Conservation (phyloP, 2,113 vertebrate species). For the Pelvicachromis taeniatus region DNA sequence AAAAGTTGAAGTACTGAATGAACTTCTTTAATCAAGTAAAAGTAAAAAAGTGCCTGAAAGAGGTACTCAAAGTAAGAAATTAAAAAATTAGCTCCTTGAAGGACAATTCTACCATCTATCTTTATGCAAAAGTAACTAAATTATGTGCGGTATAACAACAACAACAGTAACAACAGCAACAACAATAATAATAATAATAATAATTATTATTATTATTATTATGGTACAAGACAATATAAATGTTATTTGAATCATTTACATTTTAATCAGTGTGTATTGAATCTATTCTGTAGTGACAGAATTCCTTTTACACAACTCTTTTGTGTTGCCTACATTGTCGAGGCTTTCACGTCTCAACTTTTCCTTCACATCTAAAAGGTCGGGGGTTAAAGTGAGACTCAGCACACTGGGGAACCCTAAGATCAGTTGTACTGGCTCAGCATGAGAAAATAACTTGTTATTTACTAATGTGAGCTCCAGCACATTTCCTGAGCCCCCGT, state of each 20-base stretch:
- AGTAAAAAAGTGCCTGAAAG: neutral
- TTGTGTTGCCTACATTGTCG: neutral
- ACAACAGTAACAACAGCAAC: too few species aligned
- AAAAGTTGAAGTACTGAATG: neutral
- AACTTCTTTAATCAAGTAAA: neutral
- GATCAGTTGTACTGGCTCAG: neutral
- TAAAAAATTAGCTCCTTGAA: neutral
- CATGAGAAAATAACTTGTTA: neutral
- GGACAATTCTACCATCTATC: neutral
- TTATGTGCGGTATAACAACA: neutral
- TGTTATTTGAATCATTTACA: neutral
- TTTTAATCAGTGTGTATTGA: too few species aligned
- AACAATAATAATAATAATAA: neutral
- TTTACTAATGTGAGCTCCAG: neutral
- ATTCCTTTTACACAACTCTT: neutral
- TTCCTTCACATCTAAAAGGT: neutral
- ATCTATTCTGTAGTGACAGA: neutral
- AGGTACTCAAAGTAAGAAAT: neutral
- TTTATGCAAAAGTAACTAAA: neutral
- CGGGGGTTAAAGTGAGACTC: neutral
- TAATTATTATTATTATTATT: neutral
- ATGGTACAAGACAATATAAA: neutral
- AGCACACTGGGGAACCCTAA: neutral
- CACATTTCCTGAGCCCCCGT: neutral
- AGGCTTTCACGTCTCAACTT: neutral